A percentile compares a stretch with the other conserved stretches of the same genome.
phyloP scores from a whole-genome alignment of 2,888 invertebrate species.

The Serripes groenlandicus region DNA sequence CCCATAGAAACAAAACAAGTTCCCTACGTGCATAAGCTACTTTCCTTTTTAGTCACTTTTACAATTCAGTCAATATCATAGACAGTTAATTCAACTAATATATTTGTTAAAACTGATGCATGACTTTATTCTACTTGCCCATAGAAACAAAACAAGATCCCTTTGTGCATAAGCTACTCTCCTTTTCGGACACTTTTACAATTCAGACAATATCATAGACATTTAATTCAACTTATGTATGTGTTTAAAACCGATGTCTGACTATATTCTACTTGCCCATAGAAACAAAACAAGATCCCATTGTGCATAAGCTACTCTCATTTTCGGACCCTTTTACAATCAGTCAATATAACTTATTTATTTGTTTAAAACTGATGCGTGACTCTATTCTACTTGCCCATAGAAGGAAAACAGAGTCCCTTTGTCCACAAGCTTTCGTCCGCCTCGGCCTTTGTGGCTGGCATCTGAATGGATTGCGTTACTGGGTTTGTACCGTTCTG shows the following conservation, averaged over 20 bases:
- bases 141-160: conserved; percentile 84
- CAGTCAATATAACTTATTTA: too few relatives aligned
- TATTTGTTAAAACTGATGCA: too few relatives aligned
- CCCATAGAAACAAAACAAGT: conserved; percentile 85
- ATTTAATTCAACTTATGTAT: too few relatives aligned
- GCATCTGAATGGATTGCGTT: conserved; percentile 67
- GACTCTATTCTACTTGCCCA: conserved; percentile 83
- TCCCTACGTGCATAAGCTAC: conserved; percentile 82
- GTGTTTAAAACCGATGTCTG: too few relatives aligned
- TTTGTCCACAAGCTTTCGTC: conserved; percentile 79
- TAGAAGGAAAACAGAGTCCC: conserved; percentile 83
- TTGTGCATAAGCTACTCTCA: conserved; percentile 77
- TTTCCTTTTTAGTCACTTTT: conserved; percentile 70
- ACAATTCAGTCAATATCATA: too few relatives aligned
- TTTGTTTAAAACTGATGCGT: too few relatives aligned
- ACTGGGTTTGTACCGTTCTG: conserved; percentile 82
- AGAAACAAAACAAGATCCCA: conserved; percentile 82
- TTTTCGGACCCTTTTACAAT: too few relatives aligned
- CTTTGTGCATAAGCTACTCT: conserved; percentile 78
- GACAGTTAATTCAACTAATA: too few relatives aligned
- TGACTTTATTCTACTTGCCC: conserved; percentile 82
- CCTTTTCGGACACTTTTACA: too few relatives aligned
- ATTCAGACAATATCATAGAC: too few relatives aligned
- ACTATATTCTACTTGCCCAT: conserved; percentile 84
- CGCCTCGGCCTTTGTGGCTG: conserved; percentile 72